Base-by-base conservation (phyloP, 2,113 vertebrate species). In the Trochalopteron elliotii region DNA sequence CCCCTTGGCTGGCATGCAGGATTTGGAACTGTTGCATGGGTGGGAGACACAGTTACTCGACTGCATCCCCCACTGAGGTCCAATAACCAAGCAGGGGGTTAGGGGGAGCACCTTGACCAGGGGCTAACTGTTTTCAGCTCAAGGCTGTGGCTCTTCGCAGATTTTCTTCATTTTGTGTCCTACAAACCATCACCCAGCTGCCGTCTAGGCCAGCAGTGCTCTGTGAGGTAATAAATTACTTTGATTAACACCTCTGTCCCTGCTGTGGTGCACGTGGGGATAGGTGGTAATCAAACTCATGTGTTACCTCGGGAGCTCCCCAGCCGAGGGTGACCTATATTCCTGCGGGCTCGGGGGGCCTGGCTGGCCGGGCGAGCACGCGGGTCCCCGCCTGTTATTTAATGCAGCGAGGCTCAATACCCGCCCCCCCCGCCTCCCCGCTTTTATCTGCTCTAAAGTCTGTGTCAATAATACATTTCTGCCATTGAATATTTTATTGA, bases 401-500 rank as follows among this genome's bases (percentile, higher is more conserved):
- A 93, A 96, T n/a, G 0, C 6, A 71, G 79, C 2, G 6, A 61
- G 61, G 93, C 79, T 85, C 39, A 2, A 50, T 50, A 31, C 87
- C 33, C 64, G 4, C 81, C 37, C 37, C 37, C 83, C 89, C 75
- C 10, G 72, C 88, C 91, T 39, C 15, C 45, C 84, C 1, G 23
- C 86, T 92, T 96, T 79, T 71, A 81, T 65, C 84, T 81, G 78
- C 80, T 94, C 89, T 70, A 82, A 92, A 95, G 93, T 60, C 96
- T 82, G 83, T 89, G 90, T 96, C 96, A 97, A 96, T 97, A 96
- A 96, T 93, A 90, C 95, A 97, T 94, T 92, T 94, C 96, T 95
- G 94, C 93, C 94, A 96, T 92, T 95, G 95, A 97, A 97, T 97
- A 96, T 97, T 97, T 97, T 97, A 97, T 97, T 97, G 95, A 97